Conservation (phyloP, 1,140 invertebrate species). For the Macrotrachela quadricornifera region DNA sequence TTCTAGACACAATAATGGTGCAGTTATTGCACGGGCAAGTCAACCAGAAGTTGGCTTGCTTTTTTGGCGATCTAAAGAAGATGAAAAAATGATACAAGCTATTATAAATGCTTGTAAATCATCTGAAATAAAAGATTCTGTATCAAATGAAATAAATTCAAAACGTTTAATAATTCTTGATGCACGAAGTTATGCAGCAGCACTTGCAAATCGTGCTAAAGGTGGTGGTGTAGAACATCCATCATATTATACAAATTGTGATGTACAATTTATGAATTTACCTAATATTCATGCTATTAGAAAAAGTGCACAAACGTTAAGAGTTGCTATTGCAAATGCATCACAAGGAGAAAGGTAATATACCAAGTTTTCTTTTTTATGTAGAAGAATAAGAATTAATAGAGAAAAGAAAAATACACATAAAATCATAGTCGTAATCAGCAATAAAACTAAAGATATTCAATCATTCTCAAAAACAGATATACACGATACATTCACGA, state of each 20-base stretch:
- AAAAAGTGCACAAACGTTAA: slow-evolving; percentile 38
- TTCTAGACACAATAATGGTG: slow-evolving; percentile 38
- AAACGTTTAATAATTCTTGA: slow-evolving; percentile 72
- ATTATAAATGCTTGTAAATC: slow-evolving; percentile 28
- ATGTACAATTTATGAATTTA: slow-evolving; percentile 87
- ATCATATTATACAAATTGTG: slow-evolving; percentile 72
- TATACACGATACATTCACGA: too few relatives aligned
- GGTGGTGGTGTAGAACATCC: slow-evolving; percentile 80
- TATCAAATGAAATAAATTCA: too few relatives aligned
- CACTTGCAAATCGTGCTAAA: slow-evolving; percentile 74
- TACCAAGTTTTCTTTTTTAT: too few relatives aligned
- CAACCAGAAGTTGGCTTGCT: slow-evolving; percentile 81
- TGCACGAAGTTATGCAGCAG: slow-evolving; percentile 76
- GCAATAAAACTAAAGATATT: too few relatives aligned
- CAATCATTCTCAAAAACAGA: too few relatives aligned
- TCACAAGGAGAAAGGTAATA: too few relatives aligned
- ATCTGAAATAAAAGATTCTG: too few relatives aligned
- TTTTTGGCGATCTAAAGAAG: slow-evolving; percentile 63
- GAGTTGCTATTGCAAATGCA: slow-evolving; percentile 9
- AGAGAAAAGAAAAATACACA: too few relatives aligned
- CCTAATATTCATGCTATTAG: slow-evolving; percentile 85
- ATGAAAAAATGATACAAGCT: slow-evolving; percentile 63
- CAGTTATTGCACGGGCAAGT: slow-evolving; percentile 70
- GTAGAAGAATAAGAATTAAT: too few relatives aligned
- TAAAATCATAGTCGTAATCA: too few relatives aligned